These are phyloP conservation scores for Morus bassanus DNA, from an alignment of 2,797 vertebrate genomes.

Conservation along the genomic window DNA sequence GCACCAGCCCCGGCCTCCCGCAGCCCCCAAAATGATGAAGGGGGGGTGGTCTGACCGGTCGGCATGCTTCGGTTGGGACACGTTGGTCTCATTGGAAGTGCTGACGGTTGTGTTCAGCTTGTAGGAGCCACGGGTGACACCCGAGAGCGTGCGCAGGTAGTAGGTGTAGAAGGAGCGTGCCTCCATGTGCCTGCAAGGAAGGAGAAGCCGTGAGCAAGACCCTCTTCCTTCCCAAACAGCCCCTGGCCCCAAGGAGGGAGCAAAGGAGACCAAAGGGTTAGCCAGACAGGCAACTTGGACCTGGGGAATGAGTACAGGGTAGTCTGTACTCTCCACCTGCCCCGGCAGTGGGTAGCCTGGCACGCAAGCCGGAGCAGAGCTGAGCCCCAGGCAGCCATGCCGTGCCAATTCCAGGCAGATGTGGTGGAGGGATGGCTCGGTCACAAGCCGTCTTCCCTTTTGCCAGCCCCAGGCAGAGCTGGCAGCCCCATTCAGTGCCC, in stretches of 20 bases:
- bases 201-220: neutral
- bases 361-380: rapidly evolving
- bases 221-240: neutral
- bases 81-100: neutral
- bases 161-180: slow-evolving; percentile 83
- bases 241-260: neutral
- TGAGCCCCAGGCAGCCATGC: neutral
- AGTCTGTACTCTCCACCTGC: neutral
- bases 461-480: slow-evolving; percentile 34
- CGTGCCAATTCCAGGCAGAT: slow-evolving; percentile 53
- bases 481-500: neutral
- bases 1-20: neutral
- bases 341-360: neutral
- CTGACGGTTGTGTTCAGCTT: neutral
- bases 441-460: slow-evolving; percentile 70
- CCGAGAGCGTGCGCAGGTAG: slow-evolving; percentile 82
- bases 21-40: neutral
- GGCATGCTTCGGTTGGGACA: slow-evolving; percentile 69
- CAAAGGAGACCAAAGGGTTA: neutral
- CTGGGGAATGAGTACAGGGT: rapidly evolving
- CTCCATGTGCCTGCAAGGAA: slow-evolving; percentile 75
- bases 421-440: slow-evolving; percentile 16
- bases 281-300: neutral
- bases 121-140: slow-evolving; percentile 73
- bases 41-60: slow-evolving; percentile 74